These are phyloP conservation scores for Cheilosia variabilis DNA, from an alignment of 2,888 invertebrate species.

Conservation along the genomic window DNA sequence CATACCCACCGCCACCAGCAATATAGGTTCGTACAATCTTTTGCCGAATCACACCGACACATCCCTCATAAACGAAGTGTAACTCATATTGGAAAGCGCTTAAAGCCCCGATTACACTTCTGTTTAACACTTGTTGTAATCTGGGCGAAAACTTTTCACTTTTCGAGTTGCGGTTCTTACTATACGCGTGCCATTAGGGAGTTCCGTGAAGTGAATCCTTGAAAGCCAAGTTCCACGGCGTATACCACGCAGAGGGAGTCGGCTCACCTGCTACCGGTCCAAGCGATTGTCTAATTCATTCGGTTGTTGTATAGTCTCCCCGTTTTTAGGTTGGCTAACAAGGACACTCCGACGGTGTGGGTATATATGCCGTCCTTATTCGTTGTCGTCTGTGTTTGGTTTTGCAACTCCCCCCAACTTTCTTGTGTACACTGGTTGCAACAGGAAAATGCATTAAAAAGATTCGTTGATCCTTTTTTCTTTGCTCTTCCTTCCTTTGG, in stretches of 20 bases:
- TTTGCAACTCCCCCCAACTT: background rate
- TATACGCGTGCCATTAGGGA: constrained; percentile 22
- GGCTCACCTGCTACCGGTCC: constrained; percentile 41
- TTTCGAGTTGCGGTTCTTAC: background rate
- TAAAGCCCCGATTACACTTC: constrained; percentile 57
- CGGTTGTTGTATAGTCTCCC: too few species aligned
- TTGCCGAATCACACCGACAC: constrained; percentile 5
- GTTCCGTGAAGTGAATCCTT: constrained; percentile 47
- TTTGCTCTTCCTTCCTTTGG: background rate
- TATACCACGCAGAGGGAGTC: background rate
- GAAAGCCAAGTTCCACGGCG: background rate
- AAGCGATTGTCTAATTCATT: constrained; percentile 42
- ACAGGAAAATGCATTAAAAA: constrained; percentile 26
- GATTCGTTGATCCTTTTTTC: constrained; percentile 5
- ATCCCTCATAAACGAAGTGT: constrained; percentile 32
- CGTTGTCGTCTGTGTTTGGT: constrained; percentile 10
- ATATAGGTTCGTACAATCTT: background rate
- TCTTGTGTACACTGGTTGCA: constrained; percentile 1
- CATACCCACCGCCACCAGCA: background rate
- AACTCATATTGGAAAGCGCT: constrained; percentile 66
- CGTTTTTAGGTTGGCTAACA: background rate
- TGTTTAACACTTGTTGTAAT: constrained; percentile 61
- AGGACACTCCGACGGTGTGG: background rate
- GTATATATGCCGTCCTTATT: background rate
- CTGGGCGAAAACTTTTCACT: constrained; percentile 46